Percentiles rank a stretch among this genome's conserved stretches.
phyloP scores from a whole-genome alignment of 2,797 vertebrate species.

The Amniataba percoides region DNA sequence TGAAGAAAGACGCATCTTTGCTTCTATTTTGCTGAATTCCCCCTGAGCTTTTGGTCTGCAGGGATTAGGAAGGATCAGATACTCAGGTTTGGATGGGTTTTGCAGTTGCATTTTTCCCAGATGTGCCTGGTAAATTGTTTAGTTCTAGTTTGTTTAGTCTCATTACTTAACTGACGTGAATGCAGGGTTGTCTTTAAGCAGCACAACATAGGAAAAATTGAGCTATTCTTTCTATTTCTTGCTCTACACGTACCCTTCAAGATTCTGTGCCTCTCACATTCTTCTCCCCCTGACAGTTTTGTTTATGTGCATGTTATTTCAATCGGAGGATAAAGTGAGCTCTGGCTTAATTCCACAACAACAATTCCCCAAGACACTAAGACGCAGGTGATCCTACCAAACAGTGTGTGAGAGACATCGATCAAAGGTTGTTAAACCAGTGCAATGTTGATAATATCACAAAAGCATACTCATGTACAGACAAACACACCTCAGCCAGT shows the following conservation, averaged over 20 bases:
- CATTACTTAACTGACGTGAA: neutral
- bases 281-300: neutral
- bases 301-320: conserved; percentile 39
- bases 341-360: conserved; percentile 31
- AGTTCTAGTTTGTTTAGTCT: conserved; percentile 4
- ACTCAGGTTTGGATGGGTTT: conserved; percentile 2
- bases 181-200: neutral
- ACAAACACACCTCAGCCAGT: conserved; percentile 37
- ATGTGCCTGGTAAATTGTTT: neutral
- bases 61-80: neutral
- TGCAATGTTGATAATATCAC: conserved; percentile 34
- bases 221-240: neutral
- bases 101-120: neutral
- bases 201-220: neutral
- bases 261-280: conserved; percentile 1
- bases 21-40: neutral
- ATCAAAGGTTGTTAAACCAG: conserved; percentile 11
- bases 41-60: conserved; percentile 3
- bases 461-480: conserved; percentile 24
- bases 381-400: conserved; percentile 16
- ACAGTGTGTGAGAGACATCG: neutral
- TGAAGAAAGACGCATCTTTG: conserved; percentile 8
- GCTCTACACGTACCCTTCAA: neutral
- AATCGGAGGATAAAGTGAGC: conserved; percentile 12
- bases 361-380: conserved; percentile 17